A percentile compares a stretch with the other conserved stretches of the same genome.
Evolutionary conservation across 2,888 invertebrate species (phyloP).

Genomic region (Andrena trimmerana): DNA sequence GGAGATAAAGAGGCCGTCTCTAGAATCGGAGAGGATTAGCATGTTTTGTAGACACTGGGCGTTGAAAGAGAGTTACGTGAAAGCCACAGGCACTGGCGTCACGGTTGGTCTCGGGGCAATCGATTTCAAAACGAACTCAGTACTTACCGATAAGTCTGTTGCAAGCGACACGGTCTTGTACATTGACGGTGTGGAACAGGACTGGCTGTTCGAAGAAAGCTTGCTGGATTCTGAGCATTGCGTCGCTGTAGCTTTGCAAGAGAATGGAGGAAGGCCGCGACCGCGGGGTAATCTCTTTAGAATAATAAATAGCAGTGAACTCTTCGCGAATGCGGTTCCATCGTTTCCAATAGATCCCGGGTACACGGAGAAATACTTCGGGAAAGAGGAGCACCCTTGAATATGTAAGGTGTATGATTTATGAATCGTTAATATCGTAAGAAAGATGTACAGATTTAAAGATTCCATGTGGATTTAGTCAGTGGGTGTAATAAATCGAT

Average conservation of each 20-base stretch:
- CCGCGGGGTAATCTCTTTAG: constrained; percentile 84
- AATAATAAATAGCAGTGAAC: constrained; percentile 87
- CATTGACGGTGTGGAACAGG: constrained; percentile 86
- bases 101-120: constrained; percentile 91
- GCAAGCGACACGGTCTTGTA: constrained; percentile 89
- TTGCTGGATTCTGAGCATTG: constrained; percentile 91
- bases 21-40: constrained; percentile 89
- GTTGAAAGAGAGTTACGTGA: constrained; percentile 97
- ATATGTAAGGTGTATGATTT: background rate
- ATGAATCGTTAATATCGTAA: background rate
- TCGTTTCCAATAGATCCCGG: constrained; percentile 86
- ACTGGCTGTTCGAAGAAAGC: constrained; percentile 95
- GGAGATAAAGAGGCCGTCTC: constrained; percentile 87
- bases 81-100: constrained; percentile 95
- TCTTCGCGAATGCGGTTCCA: constrained; percentile 87
- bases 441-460: constrained; percentile 57
- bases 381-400: constrained; percentile 86
- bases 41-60: constrained; percentile 97
- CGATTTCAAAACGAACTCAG: constrained; percentile 89
- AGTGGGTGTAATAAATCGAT: constrained; percentile 53
- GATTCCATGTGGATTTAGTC: constrained; percentile 49
- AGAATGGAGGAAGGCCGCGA: constrained; percentile 77
- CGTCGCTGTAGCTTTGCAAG: constrained; percentile 90
- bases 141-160: constrained; percentile 82
- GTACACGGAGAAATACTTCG: constrained; percentile 87